Evolutionary conservation across 2,113 vertebrate species (phyloP), one percentile per base, ranked within the genome.

Genomic region (Rhinolophus sinicus): DNA sequence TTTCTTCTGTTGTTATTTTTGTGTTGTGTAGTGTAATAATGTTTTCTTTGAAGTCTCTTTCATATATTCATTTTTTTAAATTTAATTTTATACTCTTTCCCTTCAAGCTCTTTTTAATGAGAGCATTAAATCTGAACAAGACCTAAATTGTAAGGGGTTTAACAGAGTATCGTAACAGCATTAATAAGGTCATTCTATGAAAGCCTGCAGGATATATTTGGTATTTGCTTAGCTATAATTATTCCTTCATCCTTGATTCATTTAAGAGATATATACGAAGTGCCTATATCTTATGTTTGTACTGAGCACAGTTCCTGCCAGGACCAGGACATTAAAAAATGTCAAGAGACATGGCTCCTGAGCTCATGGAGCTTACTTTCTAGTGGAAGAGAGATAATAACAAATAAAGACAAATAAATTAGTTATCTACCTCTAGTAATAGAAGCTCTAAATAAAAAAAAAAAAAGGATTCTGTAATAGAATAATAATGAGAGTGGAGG

Each of bases 81-180:
- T 97, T 97, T 94, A 95, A 94, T 96, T 97, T 96, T 96, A 50
- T 87, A 69, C 12, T 83, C 6, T 94, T 96, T 96, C n/a, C 82
- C 91, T 95, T 96, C 73, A 88, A 97, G 88, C 85, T 76, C 64
- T 96, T 96, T 95, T 91, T 96, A 97, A 97, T 94, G 93, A 97
- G 95, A 97, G 56, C 9, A 76, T 98, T 97, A 96, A 96, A 96
- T 97, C 82, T 95, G 64, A 95, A 73, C 88, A 78, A 88, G 52
- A 96, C n/a, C 82, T 97, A 89, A 94, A 96, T 38, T 67, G 64
- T 95, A 81, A 96, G 89, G 69, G n/a, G 30, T 70, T 82, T 91
- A 96, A 89, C 81, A 56, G 73, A 94, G 35, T 94, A 90, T 78
- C 54, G 75, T 89, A 94, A 89, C n/a, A 89, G 83, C 62, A 94